Evolutionary conservation across 1,140 invertebrate species (phyloP).

Genomic region (Brachionus rubens): DNA sequence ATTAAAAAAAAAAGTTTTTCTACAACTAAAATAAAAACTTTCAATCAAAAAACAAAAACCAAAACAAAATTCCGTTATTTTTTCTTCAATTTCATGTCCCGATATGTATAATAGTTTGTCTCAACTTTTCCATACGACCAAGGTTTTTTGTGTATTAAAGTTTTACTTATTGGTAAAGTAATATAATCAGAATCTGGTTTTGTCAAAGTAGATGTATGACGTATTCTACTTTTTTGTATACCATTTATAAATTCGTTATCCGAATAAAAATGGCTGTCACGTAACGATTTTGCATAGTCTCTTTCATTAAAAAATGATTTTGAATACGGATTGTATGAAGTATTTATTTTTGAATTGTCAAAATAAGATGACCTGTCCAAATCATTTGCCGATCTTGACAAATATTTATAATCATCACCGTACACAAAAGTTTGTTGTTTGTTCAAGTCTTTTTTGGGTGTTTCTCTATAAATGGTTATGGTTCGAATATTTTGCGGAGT

Average conservation of each 20-base stretch:
- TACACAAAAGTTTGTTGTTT: conserved; percentile 13
- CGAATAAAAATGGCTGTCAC: conserved; percentile 30
- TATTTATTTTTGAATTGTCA: not conserved
- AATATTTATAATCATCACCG: not conserved
- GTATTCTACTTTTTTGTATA: not conserved
- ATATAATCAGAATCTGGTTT: not conserved
- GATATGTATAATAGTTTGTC: conserved; percentile 10
- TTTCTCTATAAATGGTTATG: not conserved
- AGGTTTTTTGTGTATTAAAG: conserved; percentile 38
- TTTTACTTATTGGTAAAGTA: conserved; percentile 13
- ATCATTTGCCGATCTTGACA: not conserved
- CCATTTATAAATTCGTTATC: conserved; percentile 25
- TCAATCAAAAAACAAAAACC: too few species aligned
- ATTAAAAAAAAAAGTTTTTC: not conserved
- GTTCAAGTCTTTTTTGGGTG: not conserved
- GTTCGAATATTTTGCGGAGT: not conserved
- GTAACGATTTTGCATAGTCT: not conserved
- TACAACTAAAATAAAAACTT: not conserved
- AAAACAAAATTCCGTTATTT: not conserved
- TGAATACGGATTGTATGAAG: conserved; percentile 16
- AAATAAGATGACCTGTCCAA: conserved; percentile 21
- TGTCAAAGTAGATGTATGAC: not conserved
- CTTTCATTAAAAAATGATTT: not conserved
- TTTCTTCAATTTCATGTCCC: conserved; percentile 3
- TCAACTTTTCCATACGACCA: conserved; percentile 45